Conservation (phyloP, 2,797 vertebrate species). For the Esox lucius region DNA sequence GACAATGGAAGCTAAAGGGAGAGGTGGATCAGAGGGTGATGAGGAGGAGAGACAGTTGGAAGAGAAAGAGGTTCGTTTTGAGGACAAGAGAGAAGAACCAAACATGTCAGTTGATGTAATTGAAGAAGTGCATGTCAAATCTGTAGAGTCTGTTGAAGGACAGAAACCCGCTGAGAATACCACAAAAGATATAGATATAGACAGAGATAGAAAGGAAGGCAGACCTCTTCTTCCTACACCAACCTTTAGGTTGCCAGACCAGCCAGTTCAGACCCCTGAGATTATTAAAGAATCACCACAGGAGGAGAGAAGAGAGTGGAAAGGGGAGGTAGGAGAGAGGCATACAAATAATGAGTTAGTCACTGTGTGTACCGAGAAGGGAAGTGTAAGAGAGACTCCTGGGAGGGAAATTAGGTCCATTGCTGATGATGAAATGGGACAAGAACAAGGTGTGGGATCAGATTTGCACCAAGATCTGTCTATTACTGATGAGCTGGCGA, state of each 20-base stretch:
- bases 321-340: constrained; percentile 11
- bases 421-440: background rate
- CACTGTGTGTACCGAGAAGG: background rate
- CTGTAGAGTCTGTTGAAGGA: background rate
- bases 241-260: background rate
- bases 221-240: background rate
- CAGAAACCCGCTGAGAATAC: background rate
- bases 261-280: background rate
- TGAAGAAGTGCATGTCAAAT: background rate
- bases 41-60: constrained; percentile 28
- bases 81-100: background rate
- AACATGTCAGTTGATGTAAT: background rate
- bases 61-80: background rate
- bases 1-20: background rate
- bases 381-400: background rate
- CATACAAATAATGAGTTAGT: background rate
- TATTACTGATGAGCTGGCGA: background rate
- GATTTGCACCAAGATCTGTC: constrained; percentile 1
- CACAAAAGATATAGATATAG: background rate
- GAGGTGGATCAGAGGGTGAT: constrained; percentile 24
- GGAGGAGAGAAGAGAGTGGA: background rate
- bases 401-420: background rate
- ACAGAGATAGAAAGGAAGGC: background rate
- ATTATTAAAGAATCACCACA: background rate
- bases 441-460: background rate